Conservation (phyloP, 92 coral and sea anemone genomes). For the Actinernus sp. region DNA sequence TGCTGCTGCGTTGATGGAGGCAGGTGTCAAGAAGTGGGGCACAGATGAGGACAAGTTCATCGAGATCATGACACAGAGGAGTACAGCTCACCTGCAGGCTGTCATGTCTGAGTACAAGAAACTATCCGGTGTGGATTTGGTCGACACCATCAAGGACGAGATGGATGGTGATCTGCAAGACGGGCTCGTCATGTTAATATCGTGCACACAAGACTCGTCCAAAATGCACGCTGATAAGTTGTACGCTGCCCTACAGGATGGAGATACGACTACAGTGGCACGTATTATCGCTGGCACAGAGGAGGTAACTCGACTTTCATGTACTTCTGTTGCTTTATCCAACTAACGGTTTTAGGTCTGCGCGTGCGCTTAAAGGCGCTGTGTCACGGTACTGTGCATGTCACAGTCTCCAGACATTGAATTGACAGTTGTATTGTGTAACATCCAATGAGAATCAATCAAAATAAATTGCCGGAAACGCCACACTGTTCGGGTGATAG, state of each 20-base stretch:
- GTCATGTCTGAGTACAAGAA: constrained; percentile 64
- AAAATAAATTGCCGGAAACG: too few species aligned
- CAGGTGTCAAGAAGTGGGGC: constrained; percentile 79
- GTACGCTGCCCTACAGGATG: constrained; percentile 54
- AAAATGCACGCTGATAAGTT: constrained; percentile 76
- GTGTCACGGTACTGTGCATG: too few species aligned
- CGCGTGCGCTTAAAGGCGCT: too few species aligned
- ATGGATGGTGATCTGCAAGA: constrained; percentile 55
- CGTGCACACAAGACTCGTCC: constrained; percentile 1
- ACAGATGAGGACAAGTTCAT: constrained; percentile 79
- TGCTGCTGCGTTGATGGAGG: constrained; percentile 56
- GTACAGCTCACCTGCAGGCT: constrained; percentile 53
- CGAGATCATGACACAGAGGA: constrained; percentile 58
- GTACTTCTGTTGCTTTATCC: too few species aligned
- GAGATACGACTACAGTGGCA: constrained; percentile 52
- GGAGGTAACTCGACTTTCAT: too few species aligned
- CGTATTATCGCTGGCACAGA: constrained; percentile 63
- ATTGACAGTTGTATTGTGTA: too few species aligned
- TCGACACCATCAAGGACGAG: constrained; percentile 47
- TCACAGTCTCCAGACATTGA: too few species aligned
- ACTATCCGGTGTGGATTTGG: constrained; percentile 31
- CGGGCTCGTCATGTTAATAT: constrained; percentile 38
- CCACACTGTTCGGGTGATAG: too few species aligned
- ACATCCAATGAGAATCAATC: too few species aligned
- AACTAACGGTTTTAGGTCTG: too few species aligned